phyloP scores from a whole-genome alignment of 2,888 invertebrate species.

The Melanchra persicariae region DNA sequence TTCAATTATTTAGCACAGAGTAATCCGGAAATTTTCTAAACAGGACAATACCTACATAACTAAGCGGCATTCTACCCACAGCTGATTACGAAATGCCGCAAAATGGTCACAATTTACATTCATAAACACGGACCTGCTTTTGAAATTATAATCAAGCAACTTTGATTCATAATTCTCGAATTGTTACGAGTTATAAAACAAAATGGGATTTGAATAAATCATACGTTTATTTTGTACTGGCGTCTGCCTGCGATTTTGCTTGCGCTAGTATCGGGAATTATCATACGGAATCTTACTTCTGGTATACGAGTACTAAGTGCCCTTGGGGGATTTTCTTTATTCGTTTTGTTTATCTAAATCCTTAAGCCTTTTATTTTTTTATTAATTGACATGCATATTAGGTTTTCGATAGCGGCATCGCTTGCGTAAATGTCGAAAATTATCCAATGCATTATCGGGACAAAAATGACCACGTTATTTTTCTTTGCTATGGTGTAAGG shows the following conservation, averaged over 20 bases:
- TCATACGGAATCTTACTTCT: no score
- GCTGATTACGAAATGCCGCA: slow-evolving; percentile 55
- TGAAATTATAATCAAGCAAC: slow-evolving; percentile 64
- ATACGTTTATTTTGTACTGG: slow-evolving; percentile 64
- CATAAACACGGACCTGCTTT: slow-evolving; percentile 55
- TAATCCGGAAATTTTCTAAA: not conserved
- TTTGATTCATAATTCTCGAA: slow-evolving; percentile 59
- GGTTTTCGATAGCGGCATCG: no score
- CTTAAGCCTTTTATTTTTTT: no score
- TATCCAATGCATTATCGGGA: no score
- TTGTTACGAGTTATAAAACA: slow-evolving; percentile 57
- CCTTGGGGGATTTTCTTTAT: no score
- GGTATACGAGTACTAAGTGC: no score
- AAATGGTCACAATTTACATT: slow-evolving; percentile 58
- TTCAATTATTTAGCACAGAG: not conserved
- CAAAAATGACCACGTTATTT: no score
- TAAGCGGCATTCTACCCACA: slow-evolving; percentile 17
- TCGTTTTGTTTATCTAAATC: no score
- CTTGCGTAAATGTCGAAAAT: no score
- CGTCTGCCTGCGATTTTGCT: not conserved
- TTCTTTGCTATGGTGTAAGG: no score
- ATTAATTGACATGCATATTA: no score
- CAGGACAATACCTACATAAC: slow-evolving; percentile 10
- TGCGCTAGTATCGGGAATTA: no score
- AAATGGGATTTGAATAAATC: slow-evolving; percentile 69